These are phyloP conservation scores for Tichodroma muraria DNA, from an alignment of 2,113 vertebrate species.

Conservation along the genomic window DNA sequence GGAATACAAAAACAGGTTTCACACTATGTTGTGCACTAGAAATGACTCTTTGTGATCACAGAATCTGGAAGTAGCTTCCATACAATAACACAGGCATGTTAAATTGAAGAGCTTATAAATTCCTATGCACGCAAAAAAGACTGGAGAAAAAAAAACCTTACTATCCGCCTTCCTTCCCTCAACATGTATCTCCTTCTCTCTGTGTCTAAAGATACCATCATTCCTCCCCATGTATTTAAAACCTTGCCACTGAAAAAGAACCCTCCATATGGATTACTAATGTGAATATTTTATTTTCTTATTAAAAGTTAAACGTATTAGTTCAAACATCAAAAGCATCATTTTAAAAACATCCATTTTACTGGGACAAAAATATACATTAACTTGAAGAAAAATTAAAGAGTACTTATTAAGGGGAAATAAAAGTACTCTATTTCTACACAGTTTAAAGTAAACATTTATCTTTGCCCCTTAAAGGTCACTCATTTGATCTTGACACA, in stretches of 20 bases:
- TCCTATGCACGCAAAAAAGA: background rate
- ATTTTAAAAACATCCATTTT: background rate
- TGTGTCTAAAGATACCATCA: background rate
- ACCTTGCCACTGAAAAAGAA: background rate
- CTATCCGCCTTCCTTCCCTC: background rate
- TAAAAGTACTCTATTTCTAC: background rate
- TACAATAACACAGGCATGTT: background rate
- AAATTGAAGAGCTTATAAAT: background rate
- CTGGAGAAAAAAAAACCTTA: rapidly evolving
- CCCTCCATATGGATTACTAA: background rate
- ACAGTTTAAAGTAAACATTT: background rate
- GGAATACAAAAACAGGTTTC: background rate
- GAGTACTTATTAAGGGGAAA: background rate
- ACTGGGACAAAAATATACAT: background rate
- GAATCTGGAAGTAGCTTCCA: background rate
- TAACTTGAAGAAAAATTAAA: background rate
- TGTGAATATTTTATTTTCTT: background rate
- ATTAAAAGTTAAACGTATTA: background rate
- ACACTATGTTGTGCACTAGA: background rate
- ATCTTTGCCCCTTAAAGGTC: conserved; percentile 26
- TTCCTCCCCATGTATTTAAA: background rate
- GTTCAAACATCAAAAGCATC: background rate
- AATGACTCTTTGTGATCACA: background rate
- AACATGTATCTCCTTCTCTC: rapidly evolving
- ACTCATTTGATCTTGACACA: background rate